Evolutionary conservation across 2,113 vertebrate species (phyloP), one percentile per base, ranked within the genome.

Genomic region (Anarhynchus alexandrinus): DNA sequence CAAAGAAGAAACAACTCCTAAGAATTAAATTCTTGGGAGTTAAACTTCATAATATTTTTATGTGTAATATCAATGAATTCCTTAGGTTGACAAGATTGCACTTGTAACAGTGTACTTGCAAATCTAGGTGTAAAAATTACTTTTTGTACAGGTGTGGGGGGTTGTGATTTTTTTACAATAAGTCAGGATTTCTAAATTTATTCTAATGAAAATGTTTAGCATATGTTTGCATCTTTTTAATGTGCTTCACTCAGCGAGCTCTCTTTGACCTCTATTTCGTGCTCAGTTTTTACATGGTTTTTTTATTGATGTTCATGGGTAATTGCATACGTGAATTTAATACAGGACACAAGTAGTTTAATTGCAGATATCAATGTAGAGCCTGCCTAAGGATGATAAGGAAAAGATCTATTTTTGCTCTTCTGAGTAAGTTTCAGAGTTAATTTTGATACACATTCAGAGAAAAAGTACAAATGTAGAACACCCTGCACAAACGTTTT

Each of bases 81-180:
- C 61, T 34, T 71, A 47, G 16, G 5, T 6, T 85, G n/a, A 1
- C 11, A 79, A 54, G 25, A 74, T 19, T 45, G 10, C 12, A 55
- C 3, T 73, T 86, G 6, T 18, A 57, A 22, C 3, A 51, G 7
- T 45, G 29, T 59, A n/a, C 6, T 51, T 58, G 20, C 16, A 86
- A 86, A 65, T 49, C 34, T 34, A 3, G 10, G 9, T 19, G 4
- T 40, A 55, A 86, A 38, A 66, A 29, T 54, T 1, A 73, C 3
- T 86, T 62, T 47, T 20, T 15, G 61, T 45, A 30, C 2, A 11
- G 4, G 5, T 65, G 6, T 1, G 4, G 3, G 2, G 0, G 7
- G 4, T 23, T 61, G 6, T 43, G 4, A 12, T 40, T 40, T 74
- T 78, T 62, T 18, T 2, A 42, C 34, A 51, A 26, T 11, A 43